Percentiles rank a stretch among this genome's conserved stretches.
Evolutionary conservation across 2,797 vertebrate species (phyloP).

Genomic region (Anas georgica): DNA sequence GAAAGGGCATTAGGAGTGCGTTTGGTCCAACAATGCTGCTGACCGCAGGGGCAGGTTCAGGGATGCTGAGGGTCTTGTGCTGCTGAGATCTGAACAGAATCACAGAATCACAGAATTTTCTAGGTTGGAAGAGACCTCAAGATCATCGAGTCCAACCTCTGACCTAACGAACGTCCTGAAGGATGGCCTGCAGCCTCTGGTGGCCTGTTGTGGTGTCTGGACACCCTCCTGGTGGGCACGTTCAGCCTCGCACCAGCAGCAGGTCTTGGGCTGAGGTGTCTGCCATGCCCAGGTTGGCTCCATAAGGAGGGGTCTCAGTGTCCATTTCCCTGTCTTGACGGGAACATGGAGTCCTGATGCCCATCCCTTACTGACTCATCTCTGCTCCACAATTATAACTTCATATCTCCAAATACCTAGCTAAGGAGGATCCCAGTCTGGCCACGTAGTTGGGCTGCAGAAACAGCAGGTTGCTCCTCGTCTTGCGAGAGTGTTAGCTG

Average conservation of each 20-base stretch:
- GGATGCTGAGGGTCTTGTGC: background rate
- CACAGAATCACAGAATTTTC: too few species aligned
- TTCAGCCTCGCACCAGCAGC: background rate
- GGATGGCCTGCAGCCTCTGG: background rate
- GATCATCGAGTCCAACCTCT: too few species aligned
- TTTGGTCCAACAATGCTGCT: background rate
- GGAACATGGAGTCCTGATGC: background rate
- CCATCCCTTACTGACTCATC: background rate
- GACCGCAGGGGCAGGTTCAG: background rate
- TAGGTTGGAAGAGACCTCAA: too few species aligned
- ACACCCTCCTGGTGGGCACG: background rate
- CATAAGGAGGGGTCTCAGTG: background rate
- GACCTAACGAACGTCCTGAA: too few species aligned
- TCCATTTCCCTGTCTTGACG: rapidly evolving
- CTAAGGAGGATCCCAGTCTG: background rate
- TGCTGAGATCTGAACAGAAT: background rate
- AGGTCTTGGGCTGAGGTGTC: background rate
- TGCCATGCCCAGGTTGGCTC: background rate
- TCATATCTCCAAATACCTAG: background rate
- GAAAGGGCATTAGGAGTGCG: background rate
- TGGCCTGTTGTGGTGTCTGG: background rate
- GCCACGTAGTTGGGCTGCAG: background rate
- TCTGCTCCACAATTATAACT: background rate
- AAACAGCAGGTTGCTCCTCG: background rate
- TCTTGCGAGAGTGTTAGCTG: background rate